These are phyloP conservation scores for Julus scanicus DNA, from an alignment of 2,888 invertebrate genomes.

Conservation along the genomic window DNA sequence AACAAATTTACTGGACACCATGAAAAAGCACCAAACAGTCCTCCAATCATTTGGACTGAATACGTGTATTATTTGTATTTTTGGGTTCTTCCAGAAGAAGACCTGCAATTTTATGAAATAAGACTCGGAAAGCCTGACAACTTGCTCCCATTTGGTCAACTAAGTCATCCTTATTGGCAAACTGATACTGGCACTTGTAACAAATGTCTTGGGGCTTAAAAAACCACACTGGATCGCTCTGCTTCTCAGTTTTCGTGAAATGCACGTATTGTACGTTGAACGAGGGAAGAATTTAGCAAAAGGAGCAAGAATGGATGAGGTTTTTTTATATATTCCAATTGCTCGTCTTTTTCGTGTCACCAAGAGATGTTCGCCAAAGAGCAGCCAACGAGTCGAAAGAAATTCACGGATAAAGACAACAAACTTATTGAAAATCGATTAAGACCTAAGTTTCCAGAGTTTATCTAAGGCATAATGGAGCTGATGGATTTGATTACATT, in stretches of 20 bases:
- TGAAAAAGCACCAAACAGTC: not conserved
- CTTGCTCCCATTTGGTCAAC: not conserved
- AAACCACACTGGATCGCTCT: not conserved
- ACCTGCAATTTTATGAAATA: not conserved
- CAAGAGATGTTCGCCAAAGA: constrained; percentile 13
- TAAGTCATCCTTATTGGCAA: constrained; percentile 12
- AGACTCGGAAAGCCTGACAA: not conserved
- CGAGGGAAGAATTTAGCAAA: not conserved
- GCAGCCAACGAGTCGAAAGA: constrained; percentile 28
- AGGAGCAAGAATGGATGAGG: not conserved
- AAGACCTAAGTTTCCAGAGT: constrained; percentile 28
- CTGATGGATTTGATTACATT: constrained; percentile 33
- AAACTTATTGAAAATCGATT: constrained; percentile 20
- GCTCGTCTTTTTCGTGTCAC: constrained; percentile 14
- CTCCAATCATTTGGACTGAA: not conserved
- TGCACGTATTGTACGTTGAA: constrained; percentile 13
- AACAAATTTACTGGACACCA: no score
- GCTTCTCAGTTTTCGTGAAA: not conserved
- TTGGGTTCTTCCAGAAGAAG: not conserved
- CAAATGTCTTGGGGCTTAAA: not conserved
- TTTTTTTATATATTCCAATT: not conserved
- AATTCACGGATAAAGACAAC: constrained; percentile 16
- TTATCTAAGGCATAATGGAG: constrained; percentile 33
- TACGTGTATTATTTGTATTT: not conserved
- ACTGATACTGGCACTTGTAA: not conserved